These are phyloP conservation scores for Caranx ignobilis DNA, from an alignment of 2,113 vertebrate species.

Conservation along the genomic window DNA sequence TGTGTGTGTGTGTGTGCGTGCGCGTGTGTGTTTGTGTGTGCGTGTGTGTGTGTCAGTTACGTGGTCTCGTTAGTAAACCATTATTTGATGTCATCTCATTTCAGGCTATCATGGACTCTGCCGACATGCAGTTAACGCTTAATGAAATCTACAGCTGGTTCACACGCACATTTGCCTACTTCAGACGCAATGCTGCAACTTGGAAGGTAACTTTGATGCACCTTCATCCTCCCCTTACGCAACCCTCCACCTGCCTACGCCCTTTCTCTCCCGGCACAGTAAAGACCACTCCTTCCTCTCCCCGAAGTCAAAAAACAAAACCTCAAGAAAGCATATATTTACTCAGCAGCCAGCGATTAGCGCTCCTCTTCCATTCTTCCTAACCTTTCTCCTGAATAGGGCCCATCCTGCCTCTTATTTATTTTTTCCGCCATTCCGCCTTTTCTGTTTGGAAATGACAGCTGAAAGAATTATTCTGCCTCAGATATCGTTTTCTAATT, in stretches of 20 bases:
- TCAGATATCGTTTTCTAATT: constrained; percentile 99
- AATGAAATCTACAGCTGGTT: constrained; percentile 99
- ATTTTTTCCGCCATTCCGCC: constrained; percentile 61
- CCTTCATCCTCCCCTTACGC: background rate
- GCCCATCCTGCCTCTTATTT: constrained; percentile 90
- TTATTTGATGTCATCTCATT: constrained; percentile 95
- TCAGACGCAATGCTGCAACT: constrained; percentile 98
- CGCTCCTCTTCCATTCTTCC: constrained; percentile 88
- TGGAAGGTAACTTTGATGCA: constrained; percentile 94
- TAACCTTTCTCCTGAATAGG: constrained; percentile 92
- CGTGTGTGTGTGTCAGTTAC: constrained; percentile 82
- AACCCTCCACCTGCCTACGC: constrained; percentile 10
- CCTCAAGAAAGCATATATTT: constrained; percentile 89
- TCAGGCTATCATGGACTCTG: constrained; percentile 99
- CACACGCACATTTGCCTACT: constrained; percentile 99
- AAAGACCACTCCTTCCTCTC: constrained; percentile 27
- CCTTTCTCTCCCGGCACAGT: constrained; percentile 25
- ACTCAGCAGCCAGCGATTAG: constrained; percentile 91
- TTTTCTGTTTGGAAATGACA: constrained; percentile 90
- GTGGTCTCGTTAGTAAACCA: constrained; percentile 89
- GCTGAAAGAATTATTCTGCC: constrained; percentile 98
- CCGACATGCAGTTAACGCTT: constrained; percentile 99
- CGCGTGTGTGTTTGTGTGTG: constrained; percentile 78
- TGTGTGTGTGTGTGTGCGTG: constrained; percentile 78
- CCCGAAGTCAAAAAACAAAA: constrained; percentile 24